A percentile compares a stretch with the other conserved stretches of the same genome.
phyloP scores from a whole-genome alignment of 2,113 vertebrate species.

The Marcusenius ussheri region DNA sequence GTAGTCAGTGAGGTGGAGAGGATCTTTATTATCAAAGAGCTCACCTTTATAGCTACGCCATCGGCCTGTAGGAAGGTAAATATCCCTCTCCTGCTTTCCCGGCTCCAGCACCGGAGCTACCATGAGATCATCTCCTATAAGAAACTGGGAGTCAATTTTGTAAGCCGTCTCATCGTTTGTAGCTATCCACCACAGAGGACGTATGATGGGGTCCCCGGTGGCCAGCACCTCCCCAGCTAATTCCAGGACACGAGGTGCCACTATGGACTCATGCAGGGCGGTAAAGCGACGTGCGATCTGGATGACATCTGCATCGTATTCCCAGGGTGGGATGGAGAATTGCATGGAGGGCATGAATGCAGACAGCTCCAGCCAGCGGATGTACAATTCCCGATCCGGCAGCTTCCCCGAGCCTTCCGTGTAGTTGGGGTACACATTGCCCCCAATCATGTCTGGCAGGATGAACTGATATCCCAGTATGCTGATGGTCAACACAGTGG shows the following conservation, averaged over 20 bases:
- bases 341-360: constrained; percentile 99
- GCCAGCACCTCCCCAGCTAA: constrained; percentile 79
- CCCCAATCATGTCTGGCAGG: constrained; percentile 80
- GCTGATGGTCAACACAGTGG: constrained; percentile 85
- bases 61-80: constrained; percentile 83
- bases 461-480: constrained; percentile 90
- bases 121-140: constrained; percentile 93
- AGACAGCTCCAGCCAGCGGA: constrained; percentile 90
- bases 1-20: constrained; percentile 80
- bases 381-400: constrained; percentile 86
- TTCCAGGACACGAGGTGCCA: constrained; percentile 83
- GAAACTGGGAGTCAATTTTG: constrained; percentile 88
- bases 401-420: constrained; percentile 55
- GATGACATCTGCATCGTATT: constrained; percentile 81
- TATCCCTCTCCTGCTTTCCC: constrained; percentile 85
- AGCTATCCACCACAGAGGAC: constrained; percentile 96
- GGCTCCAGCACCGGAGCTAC: constrained; percentile 90
- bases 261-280: constrained; percentile 75
- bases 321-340: constrained; percentile 92
- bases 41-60: constrained; percentile 96
- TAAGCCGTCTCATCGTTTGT: constrained; percentile 77
- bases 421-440: constrained; percentile 66
- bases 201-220: constrained; percentile 89
- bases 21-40: constrained; percentile 81
- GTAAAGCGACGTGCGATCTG: constrained; percentile 86